A percentile compares a stretch with the other conserved stretches of the same genome.
phyloP scores from a whole-genome alignment of 2,797 vertebrate genomes.

The Emydoidea blandingii region DNA sequence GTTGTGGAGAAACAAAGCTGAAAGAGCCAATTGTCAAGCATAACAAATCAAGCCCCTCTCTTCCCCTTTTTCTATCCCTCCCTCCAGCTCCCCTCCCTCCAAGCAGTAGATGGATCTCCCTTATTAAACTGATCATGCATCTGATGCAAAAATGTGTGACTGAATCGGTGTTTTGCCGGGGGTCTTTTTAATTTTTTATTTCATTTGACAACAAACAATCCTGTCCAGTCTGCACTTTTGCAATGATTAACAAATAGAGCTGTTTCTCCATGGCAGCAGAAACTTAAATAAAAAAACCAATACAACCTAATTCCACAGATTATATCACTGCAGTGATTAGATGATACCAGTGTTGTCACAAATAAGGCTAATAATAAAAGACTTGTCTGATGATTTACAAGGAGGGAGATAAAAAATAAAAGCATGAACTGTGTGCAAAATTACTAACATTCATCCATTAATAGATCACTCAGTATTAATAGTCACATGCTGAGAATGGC shows the following conservation, averaged over 20 bases:
- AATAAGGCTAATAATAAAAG: background rate
- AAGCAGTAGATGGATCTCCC: background rate
- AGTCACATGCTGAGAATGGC: background rate
- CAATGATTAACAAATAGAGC: slow-evolving; percentile 22
- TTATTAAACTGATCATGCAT: slow-evolving; percentile 47
- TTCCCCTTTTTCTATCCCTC: background rate
- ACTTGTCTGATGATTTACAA: background rate
- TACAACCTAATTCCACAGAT: background rate
- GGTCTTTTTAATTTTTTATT: slow-evolving; percentile 29
- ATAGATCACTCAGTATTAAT: background rate
- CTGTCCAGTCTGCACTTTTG: slow-evolving; percentile 30
- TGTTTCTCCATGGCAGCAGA: slow-evolving; percentile 29
- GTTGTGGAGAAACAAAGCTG: background rate
- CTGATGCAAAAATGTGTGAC: slow-evolving; percentile 41
- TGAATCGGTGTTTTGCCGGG: slow-evolving; percentile 32
- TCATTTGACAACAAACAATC: background rate
- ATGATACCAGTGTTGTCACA: background rate
- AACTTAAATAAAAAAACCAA: slow-evolving; percentile 24
- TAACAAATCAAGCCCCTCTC: slow-evolving; percentile 2
- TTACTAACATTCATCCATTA: rapidly evolving
- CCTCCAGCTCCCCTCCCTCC: background rate
- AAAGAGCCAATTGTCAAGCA: slow-evolving; percentile 38
- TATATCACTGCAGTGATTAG: slow-evolving; percentile 43
- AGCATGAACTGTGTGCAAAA: background rate
- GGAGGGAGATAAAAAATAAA: background rate